A percentile compares a stretch with the other conserved stretches of the same genome.
Evolutionary conservation across 2,888 invertebrate genomes (phyloP).

Genomic region (Prosopocoilus inquinatus): DNA sequence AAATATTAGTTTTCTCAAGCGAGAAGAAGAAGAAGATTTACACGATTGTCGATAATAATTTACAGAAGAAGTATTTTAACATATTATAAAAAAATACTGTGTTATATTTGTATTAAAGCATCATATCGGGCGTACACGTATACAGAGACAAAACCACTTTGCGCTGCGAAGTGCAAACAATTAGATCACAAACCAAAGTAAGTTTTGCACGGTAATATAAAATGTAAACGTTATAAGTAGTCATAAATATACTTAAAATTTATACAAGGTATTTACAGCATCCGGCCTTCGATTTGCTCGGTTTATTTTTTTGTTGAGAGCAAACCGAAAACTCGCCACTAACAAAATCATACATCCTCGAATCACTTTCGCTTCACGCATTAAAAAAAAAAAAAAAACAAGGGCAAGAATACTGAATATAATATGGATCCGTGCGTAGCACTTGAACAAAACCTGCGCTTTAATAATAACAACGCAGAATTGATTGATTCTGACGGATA

Average conservation of each 20-base stretch:
- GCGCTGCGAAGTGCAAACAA: too few relatives aligned
- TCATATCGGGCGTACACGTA: slow-evolving; percentile 5
- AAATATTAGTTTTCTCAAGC: slow-evolving; percentile 18
- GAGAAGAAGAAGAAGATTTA: slow-evolving; percentile 14
- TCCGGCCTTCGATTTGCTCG: background rate
- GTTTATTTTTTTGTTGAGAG: too few relatives aligned
- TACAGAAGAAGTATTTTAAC: slow-evolving; percentile 20
- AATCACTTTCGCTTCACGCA: too few relatives aligned
- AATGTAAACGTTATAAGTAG: slow-evolving; percentile 12
- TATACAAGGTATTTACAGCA: slow-evolving; percentile 16
- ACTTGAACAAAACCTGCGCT: background rate
- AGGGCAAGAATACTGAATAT: slow-evolving; percentile 30
- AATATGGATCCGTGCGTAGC: background rate
- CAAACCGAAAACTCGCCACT: too few relatives aligned
- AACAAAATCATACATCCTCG: too few relatives aligned
- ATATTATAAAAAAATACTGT: slow-evolving; percentile 23
- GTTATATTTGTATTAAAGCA: slow-evolving; percentile 24
- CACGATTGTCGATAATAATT: slow-evolving; percentile 19
- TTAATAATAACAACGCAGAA: too few relatives aligned
- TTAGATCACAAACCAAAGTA: too few relatives aligned
- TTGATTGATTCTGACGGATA: too few relatives aligned
- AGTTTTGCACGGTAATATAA: background rate
- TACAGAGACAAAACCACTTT: too few relatives aligned
- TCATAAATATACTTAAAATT: slow-evolving; percentile 16
- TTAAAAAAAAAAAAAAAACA: too few relatives aligned